These are phyloP conservation scores for Albula glossodonta DNA, from an alignment of 2,113 vertebrate species.

Conservation along the genomic window DNA sequence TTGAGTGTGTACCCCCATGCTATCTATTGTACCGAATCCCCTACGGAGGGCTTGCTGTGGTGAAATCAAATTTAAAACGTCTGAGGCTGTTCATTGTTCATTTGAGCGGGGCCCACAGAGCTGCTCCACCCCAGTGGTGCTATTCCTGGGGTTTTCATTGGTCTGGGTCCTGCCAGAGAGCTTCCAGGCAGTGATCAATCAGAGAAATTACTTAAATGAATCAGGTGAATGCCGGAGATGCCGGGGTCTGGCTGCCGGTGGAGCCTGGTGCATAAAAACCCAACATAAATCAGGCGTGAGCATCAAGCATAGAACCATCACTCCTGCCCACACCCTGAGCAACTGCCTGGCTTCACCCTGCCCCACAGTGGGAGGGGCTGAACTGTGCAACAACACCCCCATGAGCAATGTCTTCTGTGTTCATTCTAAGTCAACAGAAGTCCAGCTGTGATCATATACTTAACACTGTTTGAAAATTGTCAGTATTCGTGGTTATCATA, in stretches of 20 bases:
- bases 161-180: constrained; percentile 4
- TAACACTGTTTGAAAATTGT: too few species aligned
- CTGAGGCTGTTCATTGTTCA: not conserved
- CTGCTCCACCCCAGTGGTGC: not conserved
- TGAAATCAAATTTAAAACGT: too few species aligned
- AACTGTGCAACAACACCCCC: not conserved
- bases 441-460: too few species aligned
- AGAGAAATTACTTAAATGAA: constrained; percentile 13
- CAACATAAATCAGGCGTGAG: not conserved
- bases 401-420: not conserved
- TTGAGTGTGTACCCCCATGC: too few species aligned
- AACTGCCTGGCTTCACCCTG: not conserved
- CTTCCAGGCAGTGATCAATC: constrained; percentile 1
- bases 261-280: constrained; percentile 3
- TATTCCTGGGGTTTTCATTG: not conserved
- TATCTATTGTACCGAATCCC: too few species aligned
- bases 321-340: not conserved
- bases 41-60: too few species aligned
- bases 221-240: not conserved
- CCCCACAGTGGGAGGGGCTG: not conserved
- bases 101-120: not conserved
- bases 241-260: not conserved
- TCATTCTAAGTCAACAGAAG: too few species aligned
- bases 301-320: not conserved
- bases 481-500: too few species aligned